These are phyloP conservation scores for Musca vetustissima DNA, from an alignment of 1,140 invertebrate genomes.

Conservation along the genomic window DNA sequence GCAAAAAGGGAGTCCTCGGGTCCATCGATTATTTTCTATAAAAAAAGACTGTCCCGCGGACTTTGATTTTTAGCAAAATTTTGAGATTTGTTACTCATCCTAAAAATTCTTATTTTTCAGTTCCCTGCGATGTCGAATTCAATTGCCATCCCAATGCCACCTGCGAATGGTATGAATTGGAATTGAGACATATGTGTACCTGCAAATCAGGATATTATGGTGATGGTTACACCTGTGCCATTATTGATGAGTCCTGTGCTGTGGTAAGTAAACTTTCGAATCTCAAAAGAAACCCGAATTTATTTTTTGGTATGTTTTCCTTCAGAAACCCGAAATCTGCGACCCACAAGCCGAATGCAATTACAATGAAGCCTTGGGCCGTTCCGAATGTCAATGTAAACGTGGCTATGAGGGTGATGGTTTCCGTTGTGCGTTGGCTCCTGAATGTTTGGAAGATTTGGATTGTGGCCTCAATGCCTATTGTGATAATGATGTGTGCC, in stretches of 20 bases:
- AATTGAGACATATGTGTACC: conserved; percentile 69
- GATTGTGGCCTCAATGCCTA: conserved; percentile 77
- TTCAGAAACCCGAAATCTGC: conserved; percentile 64
- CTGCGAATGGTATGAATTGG: conserved; percentile 66
- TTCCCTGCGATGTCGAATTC: conserved; percentile 71
- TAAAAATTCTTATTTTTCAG: conserved; percentile 55
- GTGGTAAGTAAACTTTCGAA: conserved; percentile 59
- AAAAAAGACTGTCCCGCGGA: no score
- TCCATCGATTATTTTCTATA: no score
- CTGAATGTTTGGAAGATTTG: conserved; percentile 67
- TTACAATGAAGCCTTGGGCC: conserved; percentile 64
- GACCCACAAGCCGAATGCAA: conserved; percentile 73
- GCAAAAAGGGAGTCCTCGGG: no score
- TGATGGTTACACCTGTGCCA: conserved; percentile 73
- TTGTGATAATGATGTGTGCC: conserved; percentile 73
- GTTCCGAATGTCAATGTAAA: conserved; percentile 76
- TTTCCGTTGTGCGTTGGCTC: conserved; percentile 63
- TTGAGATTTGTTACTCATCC: no score
- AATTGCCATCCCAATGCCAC: conserved; percentile 77
- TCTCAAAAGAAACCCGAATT: no score
- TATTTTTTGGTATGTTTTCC: no score
- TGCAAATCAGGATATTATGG: conserved; percentile 80
- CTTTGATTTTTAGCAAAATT: no score
- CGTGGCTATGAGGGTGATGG: conserved; percentile 81
- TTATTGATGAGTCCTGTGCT: conserved; percentile 67